Evolutionary conservation across 2,888 invertebrate species (phyloP).

Genomic region (Eristalis arbustorum): DNA sequence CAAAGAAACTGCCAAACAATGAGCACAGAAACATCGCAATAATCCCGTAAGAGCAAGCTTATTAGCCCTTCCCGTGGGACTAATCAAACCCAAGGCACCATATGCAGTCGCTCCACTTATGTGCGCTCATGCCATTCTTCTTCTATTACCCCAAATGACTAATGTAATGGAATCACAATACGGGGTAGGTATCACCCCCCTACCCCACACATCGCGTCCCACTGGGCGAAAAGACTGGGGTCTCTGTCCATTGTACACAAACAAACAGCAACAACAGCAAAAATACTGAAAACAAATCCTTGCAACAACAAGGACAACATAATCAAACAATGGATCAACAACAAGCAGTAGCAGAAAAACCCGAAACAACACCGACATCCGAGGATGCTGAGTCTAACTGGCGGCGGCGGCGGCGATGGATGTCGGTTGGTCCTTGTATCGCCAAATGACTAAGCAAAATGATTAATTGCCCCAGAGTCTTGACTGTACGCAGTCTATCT

Average conservation of each 20-base stretch:
- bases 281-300: conserved; percentile 53
- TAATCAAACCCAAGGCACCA: conserved; percentile 69
- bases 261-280: conserved; percentile 47
- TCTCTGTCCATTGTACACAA: conserved; percentile 34
- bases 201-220: background rate
- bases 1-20: conserved; percentile 37
- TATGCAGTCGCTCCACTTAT: conserved; percentile 66
- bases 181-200: background rate
- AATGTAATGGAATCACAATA: conserved; percentile 69
- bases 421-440: conserved; percentile 44
- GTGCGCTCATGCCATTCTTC: conserved; percentile 59
- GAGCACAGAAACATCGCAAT: conserved; percentile 30
- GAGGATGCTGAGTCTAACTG: conserved; percentile 32
- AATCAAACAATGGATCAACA: conserved; percentile 29
- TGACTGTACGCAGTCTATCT: conserved; percentile 74
- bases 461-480: conserved; percentile 80
- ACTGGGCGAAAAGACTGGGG: background rate
- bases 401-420: conserved; percentile 8
- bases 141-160: conserved; percentile 69
- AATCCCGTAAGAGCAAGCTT: conserved; percentile 57
- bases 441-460: conserved; percentile 78
- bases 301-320: conserved; percentile 57
- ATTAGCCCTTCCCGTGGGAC: conserved; percentile 64
- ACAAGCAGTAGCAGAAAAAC: conserved; percentile 29
- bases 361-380: conserved; percentile 49